These are phyloP conservation scores for Carpatolechia fugitivella DNA, from an alignment of 2,888 invertebrate genomes.

Conservation along the genomic window DNA sequence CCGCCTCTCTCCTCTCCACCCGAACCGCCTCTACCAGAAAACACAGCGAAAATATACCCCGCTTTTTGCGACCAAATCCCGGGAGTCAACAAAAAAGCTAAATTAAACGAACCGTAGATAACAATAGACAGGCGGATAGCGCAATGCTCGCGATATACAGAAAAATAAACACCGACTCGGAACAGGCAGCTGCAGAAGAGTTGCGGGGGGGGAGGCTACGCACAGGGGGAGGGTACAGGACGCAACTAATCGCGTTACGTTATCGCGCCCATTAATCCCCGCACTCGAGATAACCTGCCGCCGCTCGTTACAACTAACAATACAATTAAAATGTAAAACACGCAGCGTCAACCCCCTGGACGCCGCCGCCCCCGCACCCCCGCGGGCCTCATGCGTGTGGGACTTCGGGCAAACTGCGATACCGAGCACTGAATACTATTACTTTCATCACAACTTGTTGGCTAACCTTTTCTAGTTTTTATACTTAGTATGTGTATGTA, in stretches of 20 bases:
- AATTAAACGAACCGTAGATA: constrained; percentile 28
- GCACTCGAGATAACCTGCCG: constrained; percentile 25
- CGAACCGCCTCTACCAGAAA: not conserved
- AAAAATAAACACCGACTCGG: constrained; percentile 20
- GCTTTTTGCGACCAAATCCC: constrained; percentile 24
- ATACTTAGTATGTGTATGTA: too few relatives aligned
- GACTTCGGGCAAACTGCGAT: too few relatives aligned
- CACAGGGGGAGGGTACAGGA: constrained; percentile 10
- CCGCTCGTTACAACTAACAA: constrained; percentile 28
- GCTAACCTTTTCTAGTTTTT: too few relatives aligned
- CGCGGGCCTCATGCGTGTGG: not conserved
- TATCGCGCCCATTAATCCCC: constrained; percentile 26
- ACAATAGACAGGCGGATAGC: constrained; percentile 25
- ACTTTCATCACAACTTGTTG: too few relatives aligned
- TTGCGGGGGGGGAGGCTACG: not conserved
- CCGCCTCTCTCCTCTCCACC: not conserved
- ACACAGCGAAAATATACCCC: constrained; percentile 19
- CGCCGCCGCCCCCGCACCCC: not conserved
- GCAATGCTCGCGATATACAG: constrained; percentile 21
- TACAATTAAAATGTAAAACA: constrained; percentile 30
- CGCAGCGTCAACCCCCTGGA: constrained; percentile 7
- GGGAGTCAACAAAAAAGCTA: constrained; percentile 27
- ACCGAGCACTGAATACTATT: too few relatives aligned
- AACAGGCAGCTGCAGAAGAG: not conserved
- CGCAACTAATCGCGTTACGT: constrained; percentile 29